These are phyloP conservation scores for Geothlypis trichas DNA, from an alignment of 2,113 vertebrate genomes.

Conservation along the genomic window DNA sequence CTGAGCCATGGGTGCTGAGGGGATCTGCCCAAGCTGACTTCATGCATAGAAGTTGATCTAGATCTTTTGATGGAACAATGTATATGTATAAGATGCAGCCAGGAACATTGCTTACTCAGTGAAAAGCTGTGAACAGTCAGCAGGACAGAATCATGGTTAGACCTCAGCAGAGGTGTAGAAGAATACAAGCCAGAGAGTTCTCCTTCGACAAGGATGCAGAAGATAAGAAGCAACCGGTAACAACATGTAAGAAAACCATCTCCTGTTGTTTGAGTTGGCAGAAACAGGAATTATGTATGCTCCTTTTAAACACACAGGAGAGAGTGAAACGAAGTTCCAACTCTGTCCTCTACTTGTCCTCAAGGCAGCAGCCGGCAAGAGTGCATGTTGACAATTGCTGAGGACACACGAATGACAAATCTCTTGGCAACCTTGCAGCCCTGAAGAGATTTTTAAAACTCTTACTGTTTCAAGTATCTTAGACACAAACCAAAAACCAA, in stretches of 20 bases:
- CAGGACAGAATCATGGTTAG: background rate
- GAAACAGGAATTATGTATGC: background rate
- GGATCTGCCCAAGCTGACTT: background rate
- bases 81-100: background rate
- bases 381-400: background rate
- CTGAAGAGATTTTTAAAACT: background rate
- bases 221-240: background rate
- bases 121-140: background rate
- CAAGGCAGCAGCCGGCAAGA: background rate
- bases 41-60: background rate
- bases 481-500: background rate
- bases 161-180: background rate
- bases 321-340: background rate
- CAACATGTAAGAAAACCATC: background rate
- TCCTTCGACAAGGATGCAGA: background rate
- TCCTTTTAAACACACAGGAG: background rate
- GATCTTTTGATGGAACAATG: background rate
- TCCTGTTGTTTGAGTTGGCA: background rate
- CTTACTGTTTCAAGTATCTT: background rate
- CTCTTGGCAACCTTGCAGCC: background rate
- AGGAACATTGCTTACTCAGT: background rate
- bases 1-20: background rate
- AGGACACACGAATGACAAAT: background rate
- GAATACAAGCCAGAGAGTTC: background rate
- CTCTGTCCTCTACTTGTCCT: background rate